Conservation (phyloP, 2,797 vertebrate genomes). For the Syndactyla subalaris region DNA sequence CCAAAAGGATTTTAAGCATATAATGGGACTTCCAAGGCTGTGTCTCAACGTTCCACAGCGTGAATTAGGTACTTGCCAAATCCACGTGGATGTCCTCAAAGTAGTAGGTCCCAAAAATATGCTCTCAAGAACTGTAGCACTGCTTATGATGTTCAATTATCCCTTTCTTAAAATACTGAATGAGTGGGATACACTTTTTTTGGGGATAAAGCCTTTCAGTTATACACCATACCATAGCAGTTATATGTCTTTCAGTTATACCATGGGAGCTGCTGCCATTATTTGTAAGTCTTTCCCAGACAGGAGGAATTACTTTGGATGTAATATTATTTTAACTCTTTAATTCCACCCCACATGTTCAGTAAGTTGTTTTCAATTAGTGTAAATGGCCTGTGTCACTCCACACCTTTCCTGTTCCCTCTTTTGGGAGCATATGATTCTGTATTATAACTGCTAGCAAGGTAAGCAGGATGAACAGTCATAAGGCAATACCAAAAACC, state of each 20-base stretch:
- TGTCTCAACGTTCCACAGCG: fast-evolving
- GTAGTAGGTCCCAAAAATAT: not conserved
- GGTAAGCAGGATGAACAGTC: not conserved
- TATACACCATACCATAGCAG: not conserved
- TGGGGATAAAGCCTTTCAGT: not conserved
- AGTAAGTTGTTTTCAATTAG: not conserved
- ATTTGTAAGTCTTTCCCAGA: not conserved
- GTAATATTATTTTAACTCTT: not conserved
- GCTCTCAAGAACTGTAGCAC: not conserved
- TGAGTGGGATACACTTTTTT: not conserved
- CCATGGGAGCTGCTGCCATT: not conserved
- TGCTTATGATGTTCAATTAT: not conserved
- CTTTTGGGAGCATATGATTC: not conserved
- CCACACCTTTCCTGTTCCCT: not conserved
- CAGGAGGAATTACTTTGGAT: not conserved
- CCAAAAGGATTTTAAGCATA: not conserved
- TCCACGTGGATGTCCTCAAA: not conserved
- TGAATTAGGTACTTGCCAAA: not conserved
- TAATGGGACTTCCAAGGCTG: not conserved
- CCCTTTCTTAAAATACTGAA: not conserved
- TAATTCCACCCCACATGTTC: not conserved
- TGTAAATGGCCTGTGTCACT: not conserved
- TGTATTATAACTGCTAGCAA: not conserved
- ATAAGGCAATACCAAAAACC: not conserved
- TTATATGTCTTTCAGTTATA: not conserved